A percentile compares a stretch with the other conserved stretches of the same genome.
Conservation (phyloP, 2,113 vertebrate genomes). For the Ceyx margarethae region DNA sequence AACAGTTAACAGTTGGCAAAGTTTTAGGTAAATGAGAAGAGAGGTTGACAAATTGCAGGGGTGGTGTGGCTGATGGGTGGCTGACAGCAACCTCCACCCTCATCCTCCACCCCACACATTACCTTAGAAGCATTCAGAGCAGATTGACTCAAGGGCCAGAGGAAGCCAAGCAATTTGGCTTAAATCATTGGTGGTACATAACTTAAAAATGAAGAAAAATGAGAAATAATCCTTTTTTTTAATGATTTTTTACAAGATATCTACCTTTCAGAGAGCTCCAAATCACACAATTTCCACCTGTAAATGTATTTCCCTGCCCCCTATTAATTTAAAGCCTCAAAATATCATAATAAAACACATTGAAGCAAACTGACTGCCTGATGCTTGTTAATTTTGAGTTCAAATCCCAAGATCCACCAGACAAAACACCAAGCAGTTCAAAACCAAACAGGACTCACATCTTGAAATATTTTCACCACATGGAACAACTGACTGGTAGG, state of each 20-base stretch:
- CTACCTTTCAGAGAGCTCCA: background rate
- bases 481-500: constrained; percentile 70
- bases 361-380: background rate
- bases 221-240: background rate
- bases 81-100: background rate
- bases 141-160: background rate
- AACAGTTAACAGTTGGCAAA: background rate
- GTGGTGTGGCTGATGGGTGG: background rate
- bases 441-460: constrained; percentile 57
- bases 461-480: constrained; percentile 70
- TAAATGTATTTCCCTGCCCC: background rate
- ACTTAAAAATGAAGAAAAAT: background rate
- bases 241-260: background rate
- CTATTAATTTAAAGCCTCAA: background rate
- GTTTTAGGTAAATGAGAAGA: background rate
- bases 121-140: background rate
- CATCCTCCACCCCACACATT: background rate
- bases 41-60: background rate
- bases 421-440: constrained; percentile 53
- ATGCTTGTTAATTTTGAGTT: constrained; percentile 24
- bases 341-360: background rate
- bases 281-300: background rate
- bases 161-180: background rate
- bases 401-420: constrained; percentile 53
- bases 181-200: background rate